Percentiles rank a stretch among this genome's conserved stretches.
These are phyloP conservation scores for Notamacropus eugenii DNA, from an alignment of 2,797 vertebrate genomes.

Conservation along the genomic window DNA sequence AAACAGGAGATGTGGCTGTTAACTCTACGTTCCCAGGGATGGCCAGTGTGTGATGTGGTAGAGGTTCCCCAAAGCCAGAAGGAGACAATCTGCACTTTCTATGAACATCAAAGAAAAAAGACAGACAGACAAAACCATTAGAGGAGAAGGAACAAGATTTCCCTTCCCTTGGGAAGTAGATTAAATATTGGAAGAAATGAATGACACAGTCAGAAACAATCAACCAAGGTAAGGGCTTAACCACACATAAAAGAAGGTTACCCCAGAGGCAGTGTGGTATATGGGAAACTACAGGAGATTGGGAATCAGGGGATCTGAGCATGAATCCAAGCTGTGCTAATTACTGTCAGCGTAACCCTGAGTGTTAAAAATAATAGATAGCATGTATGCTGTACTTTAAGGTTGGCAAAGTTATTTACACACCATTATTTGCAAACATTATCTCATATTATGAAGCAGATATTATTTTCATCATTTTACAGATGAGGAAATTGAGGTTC, in stretches of 20 bases:
- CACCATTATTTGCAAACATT: background rate
- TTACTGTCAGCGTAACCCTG: background rate
- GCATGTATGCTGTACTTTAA: background rate
- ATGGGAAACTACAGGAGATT: background rate
- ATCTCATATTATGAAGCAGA: background rate
- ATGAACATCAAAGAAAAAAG: slow-evolving; percentile 34
- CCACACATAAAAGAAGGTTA: background rate
- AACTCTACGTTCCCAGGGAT: background rate
- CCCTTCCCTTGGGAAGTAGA: background rate
- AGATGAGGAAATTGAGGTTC: background rate
- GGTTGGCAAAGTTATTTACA: background rate
- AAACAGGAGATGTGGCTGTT: background rate
- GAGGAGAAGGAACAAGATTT: background rate
- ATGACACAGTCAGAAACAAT: background rate
- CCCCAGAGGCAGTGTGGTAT: background rate
- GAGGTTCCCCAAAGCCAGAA: background rate
- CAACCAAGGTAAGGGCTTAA: background rate
- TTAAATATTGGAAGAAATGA: background rate
- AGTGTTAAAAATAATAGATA: background rate
- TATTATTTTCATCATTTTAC: background rate
- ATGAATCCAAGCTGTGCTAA: background rate
- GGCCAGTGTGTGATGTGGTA: background rate
- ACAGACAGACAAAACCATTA: slow-evolving; percentile 24
- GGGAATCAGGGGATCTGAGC: background rate
- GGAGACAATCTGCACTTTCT: slow-evolving; percentile 31